Evolutionary conservation across 2,888 invertebrate genomes (phyloP), one percentile per base, ranked within the genome.

Genomic region (Linyphia triangularis): DNA sequence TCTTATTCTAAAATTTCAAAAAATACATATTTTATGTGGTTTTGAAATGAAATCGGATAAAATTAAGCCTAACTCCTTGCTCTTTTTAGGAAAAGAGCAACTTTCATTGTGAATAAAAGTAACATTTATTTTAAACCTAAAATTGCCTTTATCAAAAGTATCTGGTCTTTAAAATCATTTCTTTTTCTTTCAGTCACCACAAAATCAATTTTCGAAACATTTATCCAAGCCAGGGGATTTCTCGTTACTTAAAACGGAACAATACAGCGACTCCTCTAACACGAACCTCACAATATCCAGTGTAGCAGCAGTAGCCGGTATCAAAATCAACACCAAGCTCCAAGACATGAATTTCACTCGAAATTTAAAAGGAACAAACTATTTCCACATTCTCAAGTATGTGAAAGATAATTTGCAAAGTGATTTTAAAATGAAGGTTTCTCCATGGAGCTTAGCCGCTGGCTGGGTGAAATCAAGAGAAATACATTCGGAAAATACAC

Each of bases 381-480:
- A 82, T 40, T 10, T 13, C n/a, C 28, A 43, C 10, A 72, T 82
- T 13, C 22, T 82, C 40, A 26, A 82, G 9, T 88, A 75, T 69
- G 75, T 88, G 0, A 88, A 81, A 43, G 81, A 81, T 10, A 88
- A 88, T 26, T 65, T 88, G 4, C 37, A 57, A 30, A 75, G 81
- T 37, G 78, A 88, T 28, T 70, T 90, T 16, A 78, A 90, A 40
- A 81, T 88, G 65, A 85, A 85, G 30, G 85, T 82, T 5, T 88
- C 88, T 9, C 90, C 90, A n/a, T 92, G 92, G 92, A 89, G 79
- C 22, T 79, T 92, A 5, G 92, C 93, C 1, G 91, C 90, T 22
- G 90, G 90, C 4, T 93, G 93, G 93, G 92, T 93, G 1, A 91
- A 90, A 19, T 73, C 91, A 2, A 88, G 92, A 69, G 90, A 92